Evolutionary conservation across 2,113 vertebrate species (phyloP), one percentile per base, ranked within the genome.

Genomic region (Pygoscelis antarcticus): DNA sequence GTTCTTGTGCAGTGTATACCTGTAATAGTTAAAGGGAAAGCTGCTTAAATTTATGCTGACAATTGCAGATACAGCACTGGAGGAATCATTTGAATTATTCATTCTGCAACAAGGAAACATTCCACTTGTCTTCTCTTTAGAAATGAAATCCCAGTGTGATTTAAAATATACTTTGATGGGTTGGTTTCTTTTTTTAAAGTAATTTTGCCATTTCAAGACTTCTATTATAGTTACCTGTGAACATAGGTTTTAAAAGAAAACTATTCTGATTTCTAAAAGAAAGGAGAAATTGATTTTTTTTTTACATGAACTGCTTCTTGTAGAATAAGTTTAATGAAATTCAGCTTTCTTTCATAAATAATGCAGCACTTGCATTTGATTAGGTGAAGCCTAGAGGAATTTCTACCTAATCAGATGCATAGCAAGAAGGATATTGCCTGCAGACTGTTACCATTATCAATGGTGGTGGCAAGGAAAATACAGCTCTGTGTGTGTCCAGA

Each of bases 281-380:
- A 71, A 90, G 61, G 26, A 94, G 71, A 96, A 96, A 68, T 13
- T 87, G 44, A 55, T 86, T 83, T 86, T 86, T 83, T 86, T 61
- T 90, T 97, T 80, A 76, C 66, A 84, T 49, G 29, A 87, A 55
- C 90, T 93, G 81, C 51, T 89, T 89, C 58, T 96, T 96, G 83
- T 74, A 95, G 88, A 96, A 60, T 65, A 81, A 57, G 75, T 96
- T 97, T 94, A 95, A 96, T 98, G 96, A 97, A 96, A 97, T 98
- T 96, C 97, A 93, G 74, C 95, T 97, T 95, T 77, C 90, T 97
- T 98, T 97, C 97, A 97, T 98, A 97, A 98, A 97, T 98, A 98
- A 97, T 98, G 95, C 95, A 98, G 36, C 68, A 79, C 83, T 98
- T 95, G 79, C 78, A 80, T 96, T 81, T 96, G 84, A 97, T 97